Base-by-base conservation (phyloP, 2,113 vertebrate genomes). In the Ceratotherium simum region DNA sequence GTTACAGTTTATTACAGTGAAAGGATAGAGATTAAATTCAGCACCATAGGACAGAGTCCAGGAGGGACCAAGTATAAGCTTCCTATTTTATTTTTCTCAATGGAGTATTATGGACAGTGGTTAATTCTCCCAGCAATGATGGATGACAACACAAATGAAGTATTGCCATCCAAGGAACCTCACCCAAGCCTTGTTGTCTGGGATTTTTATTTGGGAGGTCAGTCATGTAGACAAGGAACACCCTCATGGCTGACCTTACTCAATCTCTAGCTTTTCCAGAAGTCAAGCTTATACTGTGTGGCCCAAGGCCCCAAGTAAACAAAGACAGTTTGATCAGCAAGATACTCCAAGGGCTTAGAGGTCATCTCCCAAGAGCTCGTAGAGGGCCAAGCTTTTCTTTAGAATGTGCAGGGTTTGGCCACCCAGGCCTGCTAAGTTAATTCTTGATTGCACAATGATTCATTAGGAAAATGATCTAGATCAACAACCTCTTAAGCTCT, bases 11-110 rank as follows among this genome's bases (percentile, higher is more conserved):
- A 69, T 90, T 48, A 86, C 21, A 76, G 23, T 56, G 48, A 51
- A 91, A 93, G 54, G 36, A 65, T 56, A 65, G 36, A 87, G 36
- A 58, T 82, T 95, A 91, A 60, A 90, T 58, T 90, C 54, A 90
- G 75, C 51, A 93, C 23, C 48, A 11, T 10, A 70, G n/a, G 73
- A 13, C 64, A 54, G 56, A 85, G 60, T 73, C 33, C 67, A 91
- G 62, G 27, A 83, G 81, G 83, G 62, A 83, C 54, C 29, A 69
- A 11, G n/a, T 20, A 21, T n/a, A 86, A 67, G 33, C 16, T 87
- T 65, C 39, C 56, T 48, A 25, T 42, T 62, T 33, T 73, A 27
- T 3, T 3, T 70, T 85, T 95, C 79, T 67, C 48, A 54, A 1
- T 6, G n/a, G 31, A 89, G 25, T 51, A 67, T 56, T 58, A 25